These are phyloP conservation scores for Lasioglossum zephyrum DNA, from an alignment of 2,888 invertebrate species.

Conservation along the genomic window DNA sequence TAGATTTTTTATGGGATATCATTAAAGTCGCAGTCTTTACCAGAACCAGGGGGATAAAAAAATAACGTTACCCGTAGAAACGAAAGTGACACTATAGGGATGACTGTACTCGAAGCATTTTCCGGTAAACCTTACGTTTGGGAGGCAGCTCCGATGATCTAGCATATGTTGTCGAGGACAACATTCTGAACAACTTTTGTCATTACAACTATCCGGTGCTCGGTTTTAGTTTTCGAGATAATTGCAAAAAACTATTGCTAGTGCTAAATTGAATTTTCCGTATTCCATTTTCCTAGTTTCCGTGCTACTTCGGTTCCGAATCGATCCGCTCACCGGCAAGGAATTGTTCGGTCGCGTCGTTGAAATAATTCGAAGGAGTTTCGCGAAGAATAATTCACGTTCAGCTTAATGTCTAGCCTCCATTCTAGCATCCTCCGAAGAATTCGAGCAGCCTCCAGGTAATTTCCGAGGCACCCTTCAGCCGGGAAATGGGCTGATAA, in stretches of 20 bases:
- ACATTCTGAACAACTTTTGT: too few species aligned
- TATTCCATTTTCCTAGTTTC: neutral
- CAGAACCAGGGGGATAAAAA: too few species aligned
- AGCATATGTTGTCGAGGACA: too few species aligned
- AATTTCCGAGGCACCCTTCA: neutral
- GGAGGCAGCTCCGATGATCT: too few species aligned
- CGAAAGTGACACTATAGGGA: too few species aligned
- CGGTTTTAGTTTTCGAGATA: too few species aligned
- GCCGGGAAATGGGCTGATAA: neutral
- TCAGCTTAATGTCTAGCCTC: neutral
- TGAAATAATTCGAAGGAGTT: neutral
- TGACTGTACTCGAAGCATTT: neutral
- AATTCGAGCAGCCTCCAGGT: neutral
- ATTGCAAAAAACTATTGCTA: too few species aligned
- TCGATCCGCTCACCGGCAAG: too few species aligned
- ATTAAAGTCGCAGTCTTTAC: neutral
- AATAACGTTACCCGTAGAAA: too few species aligned
- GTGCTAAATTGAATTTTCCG: too few species aligned
- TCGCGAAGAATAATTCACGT: neutral
- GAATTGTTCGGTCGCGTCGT: neutral
- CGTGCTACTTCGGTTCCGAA: neutral
- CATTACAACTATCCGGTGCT: too few species aligned
- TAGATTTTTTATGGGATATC: neutral
- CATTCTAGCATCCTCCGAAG: neutral
- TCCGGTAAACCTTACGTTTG: too few species aligned